phyloP scores from a whole-genome alignment of 2,113 vertebrate species.

The Perccottus glenii region DNA sequence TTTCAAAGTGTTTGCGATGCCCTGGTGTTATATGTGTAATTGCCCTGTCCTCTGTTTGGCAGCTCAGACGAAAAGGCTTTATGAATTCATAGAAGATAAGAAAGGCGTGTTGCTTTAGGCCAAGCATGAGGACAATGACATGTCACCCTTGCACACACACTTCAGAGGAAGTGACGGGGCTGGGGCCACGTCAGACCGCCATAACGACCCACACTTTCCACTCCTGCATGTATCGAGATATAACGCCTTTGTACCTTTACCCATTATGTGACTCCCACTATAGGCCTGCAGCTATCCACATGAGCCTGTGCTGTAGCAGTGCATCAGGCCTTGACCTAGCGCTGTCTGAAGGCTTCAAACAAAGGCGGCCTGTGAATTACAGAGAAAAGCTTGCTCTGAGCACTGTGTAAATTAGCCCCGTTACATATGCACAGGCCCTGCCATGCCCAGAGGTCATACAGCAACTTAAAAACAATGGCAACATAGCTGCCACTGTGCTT shows the following conservation, averaged over 20 bases:
- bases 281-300: slow-evolving; percentile 75
- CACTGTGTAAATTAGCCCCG: slow-evolving; percentile 79
- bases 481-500: slow-evolving; percentile 30
- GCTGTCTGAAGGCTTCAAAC: slow-evolving; percentile 79
- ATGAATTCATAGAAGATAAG: slow-evolving; percentile 62
- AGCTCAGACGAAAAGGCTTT: slow-evolving; percentile 65
- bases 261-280: slow-evolving; percentile 69
- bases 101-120: slow-evolving; percentile 72
- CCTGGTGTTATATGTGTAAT: slow-evolving; percentile 49
- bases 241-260: slow-evolving; percentile 79
- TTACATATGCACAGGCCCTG: slow-evolving; percentile 77
- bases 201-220: slow-evolving; percentile 73
- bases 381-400: slow-evolving; percentile 74
- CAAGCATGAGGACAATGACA: slow-evolving; percentile 66
- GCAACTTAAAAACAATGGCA: slow-evolving; percentile 62
- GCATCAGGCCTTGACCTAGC: slow-evolving; percentile 62
- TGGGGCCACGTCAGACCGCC: slow-evolving; percentile 41
- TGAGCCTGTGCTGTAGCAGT: slow-evolving; percentile 64
- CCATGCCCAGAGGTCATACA: slow-evolving; percentile 63
- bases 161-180: slow-evolving; percentile 69
- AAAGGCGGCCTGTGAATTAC: slow-evolving; percentile 76
- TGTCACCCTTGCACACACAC: slow-evolving; percentile 60
- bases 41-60: slow-evolving; percentile 61
- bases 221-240: slow-evolving; percentile 68
- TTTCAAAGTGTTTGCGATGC: slow-evolving; percentile 24